phyloP scores from a whole-genome alignment of 2,797 vertebrate genomes.

The Sarcoramphus papa region DNA sequence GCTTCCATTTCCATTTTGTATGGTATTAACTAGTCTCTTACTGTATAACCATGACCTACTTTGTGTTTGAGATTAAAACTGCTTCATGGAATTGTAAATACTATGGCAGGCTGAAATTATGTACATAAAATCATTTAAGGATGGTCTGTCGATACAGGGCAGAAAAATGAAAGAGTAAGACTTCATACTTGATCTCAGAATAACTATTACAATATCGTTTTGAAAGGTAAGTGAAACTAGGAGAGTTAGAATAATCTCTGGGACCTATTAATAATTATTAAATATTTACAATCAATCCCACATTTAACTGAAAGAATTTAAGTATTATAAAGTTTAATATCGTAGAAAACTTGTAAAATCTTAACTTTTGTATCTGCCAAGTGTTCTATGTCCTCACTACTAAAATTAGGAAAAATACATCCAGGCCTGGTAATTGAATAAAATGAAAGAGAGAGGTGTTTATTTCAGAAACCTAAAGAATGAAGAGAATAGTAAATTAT shows the following conservation, averaged over 20 bases:
- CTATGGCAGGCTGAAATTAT: neutral
- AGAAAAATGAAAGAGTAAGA: neutral
- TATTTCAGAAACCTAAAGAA: neutral
- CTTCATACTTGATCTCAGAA: neutral
- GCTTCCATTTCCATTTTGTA: conserved; percentile 27
- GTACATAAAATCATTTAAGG: neutral
- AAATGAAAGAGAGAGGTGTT: neutral
- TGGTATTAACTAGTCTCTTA: neutral
- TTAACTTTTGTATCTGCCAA: neutral
- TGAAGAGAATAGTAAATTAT: neutral
- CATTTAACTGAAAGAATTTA: neutral
- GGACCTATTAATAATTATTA: neutral
- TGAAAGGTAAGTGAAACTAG: neutral
- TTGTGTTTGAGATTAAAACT: neutral
- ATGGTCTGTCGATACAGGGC: neutral
- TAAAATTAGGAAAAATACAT: neutral
- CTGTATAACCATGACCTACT: neutral
- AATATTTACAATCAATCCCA: neutral
- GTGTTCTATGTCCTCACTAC: neutral
- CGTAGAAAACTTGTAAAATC: neutral
- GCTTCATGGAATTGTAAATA: neutral
- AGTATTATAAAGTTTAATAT: neutral
- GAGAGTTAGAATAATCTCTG: neutral
- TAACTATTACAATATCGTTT: neutral
- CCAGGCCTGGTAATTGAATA: neutral